Base-by-base conservation (phyloP, 1,140 invertebrate genomes). In the Diachasma alloeum region DNA sequence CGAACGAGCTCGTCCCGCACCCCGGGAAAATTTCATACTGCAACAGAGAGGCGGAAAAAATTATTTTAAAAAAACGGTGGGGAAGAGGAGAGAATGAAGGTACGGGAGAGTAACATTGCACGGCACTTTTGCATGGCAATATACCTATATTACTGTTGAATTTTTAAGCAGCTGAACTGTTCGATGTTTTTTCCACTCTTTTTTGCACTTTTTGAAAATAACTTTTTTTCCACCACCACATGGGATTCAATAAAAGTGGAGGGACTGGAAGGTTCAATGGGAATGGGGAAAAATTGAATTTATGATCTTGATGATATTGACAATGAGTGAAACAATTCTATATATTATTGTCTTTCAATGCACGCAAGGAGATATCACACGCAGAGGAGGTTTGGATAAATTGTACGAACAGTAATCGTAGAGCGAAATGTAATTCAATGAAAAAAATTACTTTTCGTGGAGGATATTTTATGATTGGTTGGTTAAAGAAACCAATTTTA, bases 21-120 rank as follows among this genome's bases (percentile, higher is more conserved):
- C 48, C 66, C 66, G 66, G 66, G 66, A 68, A 68, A 63, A 68
- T 68, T 68, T 68, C 66, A 68, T 68, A 68, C 66, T 37, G 26
- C 63, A 11, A 24, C 13, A 39, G 36, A 37, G 66, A 36, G 31
- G 26, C 26, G 31, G 15, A 68, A 68, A 39, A 68, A n/a, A n/a
- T n/a, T n/a, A n/a, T n/a, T n/a, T n/a, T n/a, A 37, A 39, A 37
- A 68, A 37, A 68, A 17, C 17, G 39, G 9, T 31, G 11, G 11
- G 24, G 13, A 66, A 59, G 19, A 19, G 19, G n/a, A 22, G 53
- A 59, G 53, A 59, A 59, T 59, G 53, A 17, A 13, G n/a, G n/a
- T 59, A 59, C 53, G 59, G 19, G 59, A 63, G 59, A 63, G 59
- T 63, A 63, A 63, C 59, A 63, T 63, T 63, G 59, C 59, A 63